These are phyloP conservation scores for Malurus leucopterus DNA, from an alignment of 2,797 vertebrate species.

Conservation along the genomic window DNA sequence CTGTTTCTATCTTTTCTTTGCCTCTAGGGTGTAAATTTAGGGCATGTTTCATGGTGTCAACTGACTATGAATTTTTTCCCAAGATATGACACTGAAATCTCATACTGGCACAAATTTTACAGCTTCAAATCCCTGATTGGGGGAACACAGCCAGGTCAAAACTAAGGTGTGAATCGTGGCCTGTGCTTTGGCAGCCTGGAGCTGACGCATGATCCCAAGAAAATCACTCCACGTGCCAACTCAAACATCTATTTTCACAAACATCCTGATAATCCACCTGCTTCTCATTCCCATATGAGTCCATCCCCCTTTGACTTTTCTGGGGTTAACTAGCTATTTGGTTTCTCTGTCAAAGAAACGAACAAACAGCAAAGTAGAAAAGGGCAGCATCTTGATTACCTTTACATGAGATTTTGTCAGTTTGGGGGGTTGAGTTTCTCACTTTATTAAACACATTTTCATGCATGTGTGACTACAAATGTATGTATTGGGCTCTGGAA, in stretches of 20 bases:
- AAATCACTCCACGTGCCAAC: neutral
- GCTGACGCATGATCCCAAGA: rapidly evolving
- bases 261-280: neutral
- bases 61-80: neutral
- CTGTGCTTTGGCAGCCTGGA: neutral
- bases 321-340: neutral
- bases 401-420: neutral
- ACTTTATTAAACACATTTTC: neutral
- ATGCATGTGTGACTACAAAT: neutral
- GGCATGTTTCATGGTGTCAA: neutral
- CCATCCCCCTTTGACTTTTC: neutral
- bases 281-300: neutral
- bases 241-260: neutral
- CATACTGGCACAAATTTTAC: neutral
- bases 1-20: neutral
- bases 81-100: neutral
- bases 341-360: neutral
- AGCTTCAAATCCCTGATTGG: neutral
- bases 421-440: neutral
- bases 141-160: neutral
- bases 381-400: neutral
- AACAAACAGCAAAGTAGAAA: neutral
- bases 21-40: neutral
- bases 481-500: neutral
- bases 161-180: neutral